phyloP scores from a whole-genome alignment of 1,140 invertebrate genomes.

The Anastrepha obliqua region DNA sequence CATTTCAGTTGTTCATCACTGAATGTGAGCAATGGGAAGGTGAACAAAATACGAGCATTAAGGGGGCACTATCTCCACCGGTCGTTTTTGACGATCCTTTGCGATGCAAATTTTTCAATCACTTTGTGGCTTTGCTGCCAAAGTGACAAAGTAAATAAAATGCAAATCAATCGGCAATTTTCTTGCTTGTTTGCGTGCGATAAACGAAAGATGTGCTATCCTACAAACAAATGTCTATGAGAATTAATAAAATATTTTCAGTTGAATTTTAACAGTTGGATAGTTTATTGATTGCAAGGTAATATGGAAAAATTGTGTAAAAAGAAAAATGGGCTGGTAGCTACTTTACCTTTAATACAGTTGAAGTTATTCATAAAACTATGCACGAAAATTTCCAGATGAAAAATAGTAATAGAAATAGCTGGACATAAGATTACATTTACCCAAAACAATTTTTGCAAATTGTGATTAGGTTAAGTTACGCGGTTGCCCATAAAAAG shows the following conservation, averaged over 20 bases:
- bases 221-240: not conserved
- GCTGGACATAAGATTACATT: too few species aligned
- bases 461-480: too few species aligned
- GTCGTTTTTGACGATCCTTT: not conserved
- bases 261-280: slow-evolving; percentile 27
- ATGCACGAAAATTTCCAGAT: too few species aligned
- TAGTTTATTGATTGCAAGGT: slow-evolving; percentile 39
- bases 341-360: too few species aligned
- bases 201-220: not conserved
- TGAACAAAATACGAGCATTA: not conserved
- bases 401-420: too few species aligned
- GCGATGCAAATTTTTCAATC: slow-evolving; percentile 52
- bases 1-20: not conserved
- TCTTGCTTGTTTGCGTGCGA: slow-evolving; percentile 45
- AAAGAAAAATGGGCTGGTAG: too few species aligned
- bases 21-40: not conserved
- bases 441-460: too few species aligned
- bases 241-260: slow-evolving; percentile 50
- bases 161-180: slow-evolving; percentile 52
- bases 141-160: slow-evolving; percentile 52
- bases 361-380: too few species aligned
- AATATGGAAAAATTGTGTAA: not conserved
- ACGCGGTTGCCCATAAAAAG: too few species aligned
- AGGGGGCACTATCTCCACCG: not conserved
- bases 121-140: slow-evolving; percentile 34